phyloP scores from a whole-genome alignment of 2,888 invertebrate species.

The Copidosoma aretas region DNA sequence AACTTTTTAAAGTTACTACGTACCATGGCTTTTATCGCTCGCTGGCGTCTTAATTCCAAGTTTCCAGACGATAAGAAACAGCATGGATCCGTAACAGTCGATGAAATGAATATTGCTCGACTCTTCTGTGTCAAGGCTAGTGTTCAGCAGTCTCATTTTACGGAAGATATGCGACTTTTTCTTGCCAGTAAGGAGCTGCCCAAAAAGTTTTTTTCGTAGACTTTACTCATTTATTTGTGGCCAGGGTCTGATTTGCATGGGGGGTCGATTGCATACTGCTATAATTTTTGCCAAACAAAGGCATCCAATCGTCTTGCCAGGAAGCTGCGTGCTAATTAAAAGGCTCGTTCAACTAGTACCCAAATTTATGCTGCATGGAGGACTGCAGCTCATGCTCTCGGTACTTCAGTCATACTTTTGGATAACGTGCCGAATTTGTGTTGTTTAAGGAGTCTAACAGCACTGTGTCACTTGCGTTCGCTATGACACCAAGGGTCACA shows the following conservation, averaged over 20 bases:
- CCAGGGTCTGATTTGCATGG: constrained; percentile 5
- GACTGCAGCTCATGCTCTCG: background rate
- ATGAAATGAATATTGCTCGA: too few relatives aligned
- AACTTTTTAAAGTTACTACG: background rate
- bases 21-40: background rate
- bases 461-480: background rate
- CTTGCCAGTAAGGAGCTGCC: background rate
- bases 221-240: constrained; percentile 12
- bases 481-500: too few relatives aligned
- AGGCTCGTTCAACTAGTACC: background rate
- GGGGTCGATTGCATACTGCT: background rate
- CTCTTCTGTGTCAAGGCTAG: background rate
- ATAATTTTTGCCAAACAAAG: background rate
- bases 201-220: background rate
- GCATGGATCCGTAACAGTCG: too few relatives aligned
- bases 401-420: background rate
- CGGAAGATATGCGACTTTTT: too few relatives aligned
- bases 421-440: background rate
- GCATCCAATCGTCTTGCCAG: constrained; percentile 1
- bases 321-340: background rate
- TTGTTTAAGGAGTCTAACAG: background rate
- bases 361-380: background rate
- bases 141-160: background rate
- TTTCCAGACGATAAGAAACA: too few relatives aligned
- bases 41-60: background rate